Evolutionary conservation across 2,113 vertebrate genomes (phyloP).

Genomic region (Aspiorhynchus laticeps): DNA sequence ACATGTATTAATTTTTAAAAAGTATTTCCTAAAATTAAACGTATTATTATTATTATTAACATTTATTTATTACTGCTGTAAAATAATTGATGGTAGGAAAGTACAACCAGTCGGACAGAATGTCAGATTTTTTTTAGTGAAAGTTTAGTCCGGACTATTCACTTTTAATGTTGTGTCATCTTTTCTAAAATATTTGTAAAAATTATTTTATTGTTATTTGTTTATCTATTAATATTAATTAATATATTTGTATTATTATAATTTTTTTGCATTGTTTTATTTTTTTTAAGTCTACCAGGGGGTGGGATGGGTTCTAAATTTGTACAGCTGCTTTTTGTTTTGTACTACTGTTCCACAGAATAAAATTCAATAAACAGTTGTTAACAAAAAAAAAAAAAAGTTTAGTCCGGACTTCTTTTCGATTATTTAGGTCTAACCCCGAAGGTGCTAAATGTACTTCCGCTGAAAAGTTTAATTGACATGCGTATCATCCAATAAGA

Average conservation of each 20-base stretch:
- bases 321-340: no score
- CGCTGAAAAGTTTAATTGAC: not conserved
- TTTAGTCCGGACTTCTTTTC: not conserved
- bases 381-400: not conserved
- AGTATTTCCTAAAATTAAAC: not conserved
- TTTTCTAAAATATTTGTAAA: no score
- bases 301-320: no score
- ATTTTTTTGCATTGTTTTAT: no score
- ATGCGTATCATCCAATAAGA: conserved; percentile 16
- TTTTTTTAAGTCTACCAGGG: no score
- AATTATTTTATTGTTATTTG: no score
- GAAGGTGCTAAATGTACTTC: not conserved
- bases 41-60: not conserved
- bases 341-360: no score
- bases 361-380: no score
- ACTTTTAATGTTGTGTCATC: no score
- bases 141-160: not conserved
- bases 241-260: no score
- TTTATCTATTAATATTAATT: no score
- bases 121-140: not conserved
- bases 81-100: not conserved
- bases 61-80: not conserved
- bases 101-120: not conserved
- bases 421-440: conserved; percentile 11
- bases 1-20: not conserved